Base-by-base conservation (phyloP, 1,140 invertebrate species). In the Macrocentrus cingulum region DNA sequence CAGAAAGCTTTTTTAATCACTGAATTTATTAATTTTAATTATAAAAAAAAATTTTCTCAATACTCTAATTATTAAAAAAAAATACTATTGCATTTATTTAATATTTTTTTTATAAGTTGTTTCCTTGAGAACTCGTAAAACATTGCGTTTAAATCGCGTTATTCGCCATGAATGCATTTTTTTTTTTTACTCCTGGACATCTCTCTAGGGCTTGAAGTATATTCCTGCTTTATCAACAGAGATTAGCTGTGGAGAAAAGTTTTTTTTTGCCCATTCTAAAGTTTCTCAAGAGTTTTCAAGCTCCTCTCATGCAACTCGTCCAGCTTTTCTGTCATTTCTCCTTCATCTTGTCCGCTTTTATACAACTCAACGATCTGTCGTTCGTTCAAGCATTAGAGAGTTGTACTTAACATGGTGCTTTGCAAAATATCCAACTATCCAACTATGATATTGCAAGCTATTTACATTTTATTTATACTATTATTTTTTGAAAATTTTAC, bases 271-370 rank as follows among this genome's bases (percentile, higher is more conserved):
- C 22, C 22, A 22, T 48, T n/a, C 45, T 23, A 48, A 48, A 23
- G 23, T 48, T 39, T 48, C 45, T 25, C 22, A 23, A 48, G 45
- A 48, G 45, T 48, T 48, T 48, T 48, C 45, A 48, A 48, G 45
- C 29, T 48, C 15, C 22, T 48, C 45, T 25, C 20, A 11, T 13
- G 16, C 42, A 8, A 11, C 2, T 23, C 8, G 11, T 19, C 20
- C 22, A n/a, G 19, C 22, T n/a, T 19, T 19, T n/a, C 16, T 45
- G 7, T 48, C 11, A 25, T n/a, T 25, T n/a, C 22, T 48, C 11
- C n/a, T 25, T 48, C 13, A 2, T 48, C 22, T 23, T 23, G 13
- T 20, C 45, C n/a, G 19, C 19, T 25, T 19, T 19, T 20, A 19
- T 45, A 45, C 15, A 19, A 11, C 19, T 48, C 45, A n/a, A 48